Evolutionary conservation across 2,888 invertebrate genomes (phyloP).

Genomic region (Drosophila multiciliata): DNA sequence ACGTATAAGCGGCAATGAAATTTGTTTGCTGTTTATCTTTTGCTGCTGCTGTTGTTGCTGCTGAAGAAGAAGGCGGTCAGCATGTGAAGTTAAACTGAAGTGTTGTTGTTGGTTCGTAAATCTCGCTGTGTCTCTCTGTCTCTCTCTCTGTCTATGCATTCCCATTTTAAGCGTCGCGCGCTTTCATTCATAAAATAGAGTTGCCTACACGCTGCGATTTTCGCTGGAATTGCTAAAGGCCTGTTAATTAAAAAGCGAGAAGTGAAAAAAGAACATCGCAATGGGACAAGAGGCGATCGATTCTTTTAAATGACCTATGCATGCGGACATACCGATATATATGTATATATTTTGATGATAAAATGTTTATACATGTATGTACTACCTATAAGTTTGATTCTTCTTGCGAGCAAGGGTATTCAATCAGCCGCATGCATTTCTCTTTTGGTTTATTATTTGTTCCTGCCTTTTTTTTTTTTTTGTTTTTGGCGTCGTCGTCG

Average conservation of each 20-base stretch:
- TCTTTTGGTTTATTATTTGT: conserved; percentile 1
- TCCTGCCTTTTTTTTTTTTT: conserved; percentile 28
- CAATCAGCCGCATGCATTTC: background rate
- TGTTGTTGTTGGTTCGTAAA: conserved; percentile 7
- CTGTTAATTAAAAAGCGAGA: conserved; percentile 10
- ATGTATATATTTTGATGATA: background rate
- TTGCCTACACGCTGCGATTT: conserved; percentile 28
- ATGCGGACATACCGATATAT: background rate
- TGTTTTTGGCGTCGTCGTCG: conserved; percentile 21
- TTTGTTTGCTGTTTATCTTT: conserved; percentile 24
- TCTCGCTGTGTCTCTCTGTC: background rate
- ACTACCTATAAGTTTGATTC: background rate
- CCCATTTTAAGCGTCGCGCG: conserved; percentile 5
- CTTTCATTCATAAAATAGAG: conserved; percentile 43
- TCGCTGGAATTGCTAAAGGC: conserved; percentile 13
- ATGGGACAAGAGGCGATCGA: background rate
- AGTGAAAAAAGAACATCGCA: background rate
- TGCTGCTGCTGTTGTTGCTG: conserved; percentile 25
- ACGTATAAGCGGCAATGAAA: conserved; percentile 47
- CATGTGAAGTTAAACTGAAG: conserved; percentile 36
- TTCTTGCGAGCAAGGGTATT: conserved; percentile 25
- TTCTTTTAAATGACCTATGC: background rate
- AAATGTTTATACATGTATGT: background rate
- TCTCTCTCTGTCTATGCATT: conserved; percentile 7
- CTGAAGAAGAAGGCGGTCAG: conserved; percentile 24